Evolutionary conservation across 2,797 vertebrate genomes (phyloP), one percentile per base, ranked within the genome.

Genomic region (Xiphorhynchus erythropygius): DNA sequence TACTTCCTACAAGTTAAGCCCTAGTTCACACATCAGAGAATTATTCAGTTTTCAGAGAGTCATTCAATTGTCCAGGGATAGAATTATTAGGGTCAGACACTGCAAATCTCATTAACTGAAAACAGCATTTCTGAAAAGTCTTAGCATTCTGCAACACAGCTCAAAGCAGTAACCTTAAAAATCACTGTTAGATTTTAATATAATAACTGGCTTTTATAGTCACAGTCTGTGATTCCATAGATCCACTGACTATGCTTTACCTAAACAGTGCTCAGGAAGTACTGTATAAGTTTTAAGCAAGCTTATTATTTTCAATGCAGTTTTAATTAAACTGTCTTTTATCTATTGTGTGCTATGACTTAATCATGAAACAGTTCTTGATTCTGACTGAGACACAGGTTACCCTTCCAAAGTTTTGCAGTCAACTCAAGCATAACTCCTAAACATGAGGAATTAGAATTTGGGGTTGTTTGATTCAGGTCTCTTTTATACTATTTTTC

Each of bases 101-200:
- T 44, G 37, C 42, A 84, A 88, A 81, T 70, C 75, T 71, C 41
- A 76, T 62, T 25, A 46, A 71, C 7, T 46, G 22, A 89, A 94
- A 88, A 56, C 10, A 52, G 15, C 23, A 33, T 59, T 93, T 81
- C 57, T 70, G 59, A 67, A 76, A 90, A 63, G 33, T 8, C 25
- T 79, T 44, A 56, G 32, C 24, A 49, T 81, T 83, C 44, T 56
- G 60, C 44, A 82, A 67, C 28, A 52, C 12, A 74, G 53, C 25
- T 89, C 33, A 84, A 89, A 93, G 49, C 39, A 85, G 24, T 41
- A 77, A 68, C 32, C 46, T 78, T 78, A 84, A 87, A 93, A 91
- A 59, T 7, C 37, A 63, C 53, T 32, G 6, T 28, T 28, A 84
- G 25, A 79, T 63, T 77, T 80, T 4, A 0, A 0, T 47, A 44